phyloP scores from a whole-genome alignment of 2,888 invertebrate species.

The Agrotis ipsilon region DNA sequence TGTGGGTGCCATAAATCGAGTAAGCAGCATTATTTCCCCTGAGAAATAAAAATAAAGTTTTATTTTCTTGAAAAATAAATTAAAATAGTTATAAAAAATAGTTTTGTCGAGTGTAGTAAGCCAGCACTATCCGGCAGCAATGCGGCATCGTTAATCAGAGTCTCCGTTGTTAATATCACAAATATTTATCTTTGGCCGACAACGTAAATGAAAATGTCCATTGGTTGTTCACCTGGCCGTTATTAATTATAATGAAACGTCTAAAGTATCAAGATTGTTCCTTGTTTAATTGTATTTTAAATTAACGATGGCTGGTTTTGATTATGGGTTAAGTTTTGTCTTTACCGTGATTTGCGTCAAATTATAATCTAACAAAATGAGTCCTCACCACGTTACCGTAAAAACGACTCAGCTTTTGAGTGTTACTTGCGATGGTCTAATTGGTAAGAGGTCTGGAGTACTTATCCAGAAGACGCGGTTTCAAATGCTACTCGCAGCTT shows the following conservation, averaged over 20 bases:
- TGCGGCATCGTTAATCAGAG: constrained; percentile 85
- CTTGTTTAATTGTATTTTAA: constrained; percentile 51
- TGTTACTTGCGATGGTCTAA: too few species aligned
- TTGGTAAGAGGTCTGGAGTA: too few species aligned
- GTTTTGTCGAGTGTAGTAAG: constrained; percentile 4
- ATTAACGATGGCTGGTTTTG: constrained; percentile 26
- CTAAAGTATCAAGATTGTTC: constrained; percentile 59
- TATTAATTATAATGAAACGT: constrained; percentile 67
- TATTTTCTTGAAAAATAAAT: not conserved
- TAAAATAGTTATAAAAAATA: not conserved
- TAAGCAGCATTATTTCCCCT: not conserved
- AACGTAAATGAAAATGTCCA: constrained; percentile 78
- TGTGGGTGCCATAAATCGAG: not conserved
- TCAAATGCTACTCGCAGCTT: too few species aligned
- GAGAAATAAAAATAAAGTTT: not conserved
- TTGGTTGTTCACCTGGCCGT: constrained; percentile 69
- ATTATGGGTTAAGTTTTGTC: constrained; percentile 19
- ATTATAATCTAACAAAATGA: not conserved
- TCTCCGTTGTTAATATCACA: constrained; percentile 79
- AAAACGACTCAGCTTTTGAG: too few species aligned
- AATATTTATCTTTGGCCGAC: constrained; percentile 80
- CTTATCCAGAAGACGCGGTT: too few species aligned
- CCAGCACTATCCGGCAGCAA: constrained; percentile 71
- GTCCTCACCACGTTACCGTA: too few species aligned
- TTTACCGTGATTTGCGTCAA: not conserved